Conservation (phyloP, 2,113 vertebrate genomes). For the Thalassoma bifasciatum region DNA sequence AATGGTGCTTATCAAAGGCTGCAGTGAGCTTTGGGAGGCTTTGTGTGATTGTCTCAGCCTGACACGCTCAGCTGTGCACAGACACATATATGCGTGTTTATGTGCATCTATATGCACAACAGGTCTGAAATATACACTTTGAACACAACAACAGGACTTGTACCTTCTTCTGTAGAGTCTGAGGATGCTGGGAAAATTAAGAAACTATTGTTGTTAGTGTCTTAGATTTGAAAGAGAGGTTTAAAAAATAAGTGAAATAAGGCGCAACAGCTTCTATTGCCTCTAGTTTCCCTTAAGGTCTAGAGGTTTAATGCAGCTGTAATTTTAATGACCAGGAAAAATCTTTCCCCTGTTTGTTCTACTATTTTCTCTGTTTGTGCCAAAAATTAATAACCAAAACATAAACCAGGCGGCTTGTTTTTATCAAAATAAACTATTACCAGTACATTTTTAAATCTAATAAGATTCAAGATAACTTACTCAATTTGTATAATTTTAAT, state of each 20-base stretch:
- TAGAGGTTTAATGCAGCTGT: too few species aligned
- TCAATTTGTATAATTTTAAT: too few species aligned
- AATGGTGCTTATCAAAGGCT: slow-evolving; percentile 97
- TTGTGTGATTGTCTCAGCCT: slow-evolving; percentile 88
- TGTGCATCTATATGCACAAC: slow-evolving; percentile 40
- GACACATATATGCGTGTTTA: slow-evolving; percentile 53
- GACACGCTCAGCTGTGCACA: slow-evolving; percentile 72
- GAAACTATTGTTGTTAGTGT: slow-evolving; percentile 30
- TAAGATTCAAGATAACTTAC: background rate
- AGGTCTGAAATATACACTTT: slow-evolving; percentile 20
- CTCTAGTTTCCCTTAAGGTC: too few species aligned
- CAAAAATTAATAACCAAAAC: too few species aligned
- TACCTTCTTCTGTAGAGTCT: slow-evolving; percentile 7
- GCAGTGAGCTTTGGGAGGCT: slow-evolving; percentile 90
- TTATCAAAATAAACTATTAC: too few species aligned
- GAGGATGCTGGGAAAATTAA: slow-evolving; percentile 32
- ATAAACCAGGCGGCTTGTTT: too few species aligned
- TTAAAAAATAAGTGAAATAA: slow-evolving; percentile 38
- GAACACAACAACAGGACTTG: slow-evolving; percentile 18
- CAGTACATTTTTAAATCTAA: too few species aligned
- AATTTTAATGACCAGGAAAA: too few species aligned
- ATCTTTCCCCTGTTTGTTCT: too few species aligned
- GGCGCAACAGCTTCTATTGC: slow-evolving; percentile 25
- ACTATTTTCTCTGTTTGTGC: too few species aligned
- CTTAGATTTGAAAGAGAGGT: slow-evolving; percentile 35